phyloP scores from a whole-genome alignment of 1,140 invertebrate species.

The Ips typographus region DNA sequence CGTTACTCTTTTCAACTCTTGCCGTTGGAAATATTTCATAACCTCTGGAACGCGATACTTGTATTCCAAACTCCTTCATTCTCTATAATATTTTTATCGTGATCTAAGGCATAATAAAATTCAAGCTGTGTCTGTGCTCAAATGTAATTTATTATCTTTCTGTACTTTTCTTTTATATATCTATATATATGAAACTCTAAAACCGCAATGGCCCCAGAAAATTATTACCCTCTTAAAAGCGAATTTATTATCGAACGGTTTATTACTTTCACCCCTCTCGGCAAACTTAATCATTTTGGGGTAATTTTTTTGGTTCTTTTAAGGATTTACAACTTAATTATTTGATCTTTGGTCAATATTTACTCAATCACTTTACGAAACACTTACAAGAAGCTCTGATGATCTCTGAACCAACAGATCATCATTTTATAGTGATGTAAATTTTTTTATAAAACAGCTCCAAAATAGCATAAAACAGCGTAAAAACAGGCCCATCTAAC shows the following conservation, averaged over 20 bases:
- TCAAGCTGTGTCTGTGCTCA: slow-evolving; percentile 15
- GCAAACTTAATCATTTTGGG: slow-evolving; percentile 11
- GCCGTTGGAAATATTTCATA: neutral
- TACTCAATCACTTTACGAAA: no score
- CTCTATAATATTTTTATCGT: slow-evolving; percentile 12
- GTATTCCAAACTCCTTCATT: slow-evolving; percentile 7
- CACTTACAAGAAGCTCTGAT: no score
- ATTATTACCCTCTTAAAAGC: slow-evolving; percentile 13
- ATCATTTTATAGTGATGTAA: no score
- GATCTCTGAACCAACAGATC: no score
- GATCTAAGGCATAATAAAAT: slow-evolving; percentile 12
- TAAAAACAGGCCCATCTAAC: no score
- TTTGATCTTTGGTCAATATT: no score
- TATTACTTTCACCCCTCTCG: slow-evolving; percentile 7
- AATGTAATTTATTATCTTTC: slow-evolving; percentile 19
- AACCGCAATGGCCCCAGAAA: slow-evolving; percentile 9
- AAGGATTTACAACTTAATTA: no score
- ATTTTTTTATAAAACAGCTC: no score
- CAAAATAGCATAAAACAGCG: no score
- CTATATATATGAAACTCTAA: slow-evolving; percentile 5
- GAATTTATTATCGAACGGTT: slow-evolving; percentile 8
- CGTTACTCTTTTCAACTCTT: no score
- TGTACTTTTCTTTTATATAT: neutral
- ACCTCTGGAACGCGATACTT: neutral
- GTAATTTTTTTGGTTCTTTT: neutral